Percentiles rank a stretch among this genome's conserved stretches.
Conservation (phyloP, 2,113 vertebrate species). For the Daphoenositta chrysoptera region DNA sequence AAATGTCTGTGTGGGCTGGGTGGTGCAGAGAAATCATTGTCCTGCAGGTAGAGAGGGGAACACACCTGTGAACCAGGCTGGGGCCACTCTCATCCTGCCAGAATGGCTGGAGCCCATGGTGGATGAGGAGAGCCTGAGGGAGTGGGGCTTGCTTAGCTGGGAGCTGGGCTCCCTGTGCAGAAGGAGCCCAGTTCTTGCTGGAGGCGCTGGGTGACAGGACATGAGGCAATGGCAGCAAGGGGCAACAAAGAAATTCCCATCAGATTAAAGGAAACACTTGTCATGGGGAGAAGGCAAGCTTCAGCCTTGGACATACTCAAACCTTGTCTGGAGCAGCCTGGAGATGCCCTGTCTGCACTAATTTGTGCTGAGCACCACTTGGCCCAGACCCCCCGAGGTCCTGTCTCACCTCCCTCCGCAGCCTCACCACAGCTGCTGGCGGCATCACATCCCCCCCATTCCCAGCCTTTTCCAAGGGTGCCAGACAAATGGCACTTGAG, state of each 20-base stretch:
- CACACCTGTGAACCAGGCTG: not conserved
- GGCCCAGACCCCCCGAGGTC: not conserved
- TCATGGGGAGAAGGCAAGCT: rapidly evolving
- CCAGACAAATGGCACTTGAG: not conserved
- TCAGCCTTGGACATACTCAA: not conserved
- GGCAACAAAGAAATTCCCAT: not conserved
- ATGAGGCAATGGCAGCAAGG: not conserved
- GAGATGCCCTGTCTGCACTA: not conserved
- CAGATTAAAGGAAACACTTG: rapidly evolving
- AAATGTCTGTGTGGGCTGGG: not conserved
- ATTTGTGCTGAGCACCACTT: not conserved
- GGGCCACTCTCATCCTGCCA: no score
- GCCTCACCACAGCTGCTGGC: rapidly evolving
- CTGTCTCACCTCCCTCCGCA: not conserved
- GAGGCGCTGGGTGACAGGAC: not conserved
- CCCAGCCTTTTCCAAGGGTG: not conserved
- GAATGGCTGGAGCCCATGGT: rapidly evolving
- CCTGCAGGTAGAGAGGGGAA: not conserved
- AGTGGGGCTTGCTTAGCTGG: not conserved
- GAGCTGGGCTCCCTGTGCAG: not conserved
- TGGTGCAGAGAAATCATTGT: not conserved
- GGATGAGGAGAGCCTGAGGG: not conserved
- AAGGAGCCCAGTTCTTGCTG: not conserved
- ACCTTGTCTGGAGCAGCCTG: not conserved
- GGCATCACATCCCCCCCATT: rapidly evolving